Evolutionary conservation across 2,797 vertebrate species (phyloP).

Genomic region (Xiphophorus birchmanni): DNA sequence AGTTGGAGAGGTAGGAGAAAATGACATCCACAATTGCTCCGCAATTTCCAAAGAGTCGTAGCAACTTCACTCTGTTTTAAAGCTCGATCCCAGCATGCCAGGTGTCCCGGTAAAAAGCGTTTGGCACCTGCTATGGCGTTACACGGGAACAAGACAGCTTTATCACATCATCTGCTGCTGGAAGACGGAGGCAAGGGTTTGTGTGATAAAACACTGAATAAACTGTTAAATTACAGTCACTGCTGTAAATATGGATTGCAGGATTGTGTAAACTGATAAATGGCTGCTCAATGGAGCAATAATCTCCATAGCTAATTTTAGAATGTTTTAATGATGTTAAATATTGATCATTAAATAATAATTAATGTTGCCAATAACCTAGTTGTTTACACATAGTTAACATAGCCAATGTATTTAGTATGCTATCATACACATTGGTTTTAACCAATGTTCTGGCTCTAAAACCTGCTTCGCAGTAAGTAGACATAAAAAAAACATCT

Average conservation of each 20-base stretch:
- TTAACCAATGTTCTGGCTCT: slow-evolving; percentile 1
- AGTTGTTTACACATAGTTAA: slow-evolving; percentile 38
- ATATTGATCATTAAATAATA: slow-evolving; percentile 13
- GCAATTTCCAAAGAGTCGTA: slow-evolving; percentile 7
- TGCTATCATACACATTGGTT: slow-evolving; percentile 28
- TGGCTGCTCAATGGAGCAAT: slow-evolving; percentile 27
- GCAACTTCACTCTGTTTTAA: slow-evolving; percentile 22
- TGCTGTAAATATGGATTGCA: slow-evolving; percentile 54
- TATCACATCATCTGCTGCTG: slow-evolving; percentile 40
- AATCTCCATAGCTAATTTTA: slow-evolving; percentile 30
- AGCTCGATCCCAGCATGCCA: slow-evolving; percentile 35
- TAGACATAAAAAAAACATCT: slow-evolving; percentile 38
- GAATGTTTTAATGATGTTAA: slow-evolving; percentile 29
- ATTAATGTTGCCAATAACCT: slow-evolving; percentile 18
- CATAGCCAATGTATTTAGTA: slow-evolving; percentile 39
- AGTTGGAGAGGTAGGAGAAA: slow-evolving; percentile 2
- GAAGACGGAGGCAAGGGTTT: slow-evolving; percentile 26
- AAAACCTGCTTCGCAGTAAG: slow-evolving; percentile 4
- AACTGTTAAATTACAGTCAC: slow-evolving; percentile 60
- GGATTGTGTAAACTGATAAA: slow-evolving; percentile 36
- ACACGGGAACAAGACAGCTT: slow-evolving; percentile 33
- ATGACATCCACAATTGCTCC: slow-evolving; percentile 18
- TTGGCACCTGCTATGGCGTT: slow-evolving; percentile 51
- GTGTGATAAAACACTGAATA: slow-evolving; percentile 55
- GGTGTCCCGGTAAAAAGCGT: slow-evolving; percentile 38